A percentile compares a stretch with the other conserved stretches of the same genome.
These are phyloP conservation scores for Lonchura striata DNA, from an alignment of 2,113 vertebrate species.

Conservation along the genomic window DNA sequence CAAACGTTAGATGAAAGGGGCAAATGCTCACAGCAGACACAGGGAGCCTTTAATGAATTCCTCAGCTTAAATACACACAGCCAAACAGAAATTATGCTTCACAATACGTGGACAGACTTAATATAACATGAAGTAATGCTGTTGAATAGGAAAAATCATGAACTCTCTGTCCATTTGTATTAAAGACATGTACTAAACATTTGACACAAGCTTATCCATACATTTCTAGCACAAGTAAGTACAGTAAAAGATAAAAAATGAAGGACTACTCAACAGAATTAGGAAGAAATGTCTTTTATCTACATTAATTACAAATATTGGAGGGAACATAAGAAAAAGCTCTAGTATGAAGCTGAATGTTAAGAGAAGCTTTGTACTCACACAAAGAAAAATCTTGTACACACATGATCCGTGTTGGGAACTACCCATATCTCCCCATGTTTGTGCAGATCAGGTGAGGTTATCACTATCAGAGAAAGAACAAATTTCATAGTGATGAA, in stretches of 20 bases:
- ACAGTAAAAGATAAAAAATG: background rate
- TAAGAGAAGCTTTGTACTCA: slow-evolving; percentile 71
- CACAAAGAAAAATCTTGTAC: slow-evolving; percentile 94
- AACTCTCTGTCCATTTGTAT: background rate
- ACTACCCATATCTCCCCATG: slow-evolving; percentile 93
- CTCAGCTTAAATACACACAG: background rate
- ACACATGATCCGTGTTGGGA: slow-evolving; percentile 89
- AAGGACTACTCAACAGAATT: background rate
- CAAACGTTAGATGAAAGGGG: background rate
- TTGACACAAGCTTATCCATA: background rate
- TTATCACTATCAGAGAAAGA: slow-evolving; percentile 79
- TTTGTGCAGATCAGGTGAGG: slow-evolving; percentile 90
- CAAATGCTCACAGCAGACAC: background rate
- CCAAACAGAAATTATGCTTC: background rate
- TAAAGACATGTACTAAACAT: background rate
- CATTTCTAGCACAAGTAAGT: background rate
- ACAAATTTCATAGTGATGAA: background rate
- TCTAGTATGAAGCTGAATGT: background rate
- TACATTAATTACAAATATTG: background rate
- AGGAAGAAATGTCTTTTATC: background rate
- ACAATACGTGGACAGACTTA: background rate
- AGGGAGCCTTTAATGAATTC: background rate
- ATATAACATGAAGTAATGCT: background rate
- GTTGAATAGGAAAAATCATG: background rate
- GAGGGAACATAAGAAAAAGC: background rate